Conservation (phyloP, 92 coral and sea anemone genomes). For the Epizoanthus stellaris region DNA sequence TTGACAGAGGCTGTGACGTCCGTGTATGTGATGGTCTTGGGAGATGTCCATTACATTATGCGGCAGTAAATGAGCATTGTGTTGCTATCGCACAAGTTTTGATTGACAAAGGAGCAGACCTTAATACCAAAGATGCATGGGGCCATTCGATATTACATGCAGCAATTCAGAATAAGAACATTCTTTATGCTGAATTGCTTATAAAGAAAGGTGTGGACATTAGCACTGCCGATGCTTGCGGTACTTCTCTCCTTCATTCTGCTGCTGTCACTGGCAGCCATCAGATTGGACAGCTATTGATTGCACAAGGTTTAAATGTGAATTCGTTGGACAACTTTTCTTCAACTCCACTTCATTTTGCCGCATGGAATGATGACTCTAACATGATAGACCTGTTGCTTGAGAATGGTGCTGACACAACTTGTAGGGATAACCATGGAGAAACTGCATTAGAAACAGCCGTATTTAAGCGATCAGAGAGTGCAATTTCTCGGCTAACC, state of each 20-base stretch:
- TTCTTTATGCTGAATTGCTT: conserved; percentile 25
- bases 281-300: conserved; percentile 36
- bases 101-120: conserved; percentile 35
- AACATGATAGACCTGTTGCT: conserved; percentile 27
- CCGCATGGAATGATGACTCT: conserved; percentile 50
- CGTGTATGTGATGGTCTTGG: conserved; percentile 21
- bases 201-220: conserved; percentile 50
- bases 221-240: conserved; percentile 24
- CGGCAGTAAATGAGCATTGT: conserved; percentile 30
- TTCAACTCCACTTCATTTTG: conserved; percentile 60
- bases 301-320: conserved; percentile 37
- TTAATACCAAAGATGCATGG: conserved; percentile 44
- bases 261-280: conserved; percentile 41
- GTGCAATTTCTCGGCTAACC: conserved; percentile 27
- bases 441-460: conserved; percentile 53
- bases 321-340: conserved; percentile 41
- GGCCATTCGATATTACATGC: conserved; percentile 50
- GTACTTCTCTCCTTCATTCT: conserved; percentile 39
- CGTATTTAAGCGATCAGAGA: conserved; percentile 31
- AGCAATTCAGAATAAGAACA: conserved; percentile 50
- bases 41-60: conserved; percentile 36
- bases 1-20: conserved; percentile 41
- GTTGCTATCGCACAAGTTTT: conserved; percentile 31
- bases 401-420: conserved; percentile 36
- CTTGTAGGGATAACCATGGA: conserved; percentile 40